Conservation (phyloP, 2,888 invertebrate species). For the Tetramorium bicarinatum region DNA sequence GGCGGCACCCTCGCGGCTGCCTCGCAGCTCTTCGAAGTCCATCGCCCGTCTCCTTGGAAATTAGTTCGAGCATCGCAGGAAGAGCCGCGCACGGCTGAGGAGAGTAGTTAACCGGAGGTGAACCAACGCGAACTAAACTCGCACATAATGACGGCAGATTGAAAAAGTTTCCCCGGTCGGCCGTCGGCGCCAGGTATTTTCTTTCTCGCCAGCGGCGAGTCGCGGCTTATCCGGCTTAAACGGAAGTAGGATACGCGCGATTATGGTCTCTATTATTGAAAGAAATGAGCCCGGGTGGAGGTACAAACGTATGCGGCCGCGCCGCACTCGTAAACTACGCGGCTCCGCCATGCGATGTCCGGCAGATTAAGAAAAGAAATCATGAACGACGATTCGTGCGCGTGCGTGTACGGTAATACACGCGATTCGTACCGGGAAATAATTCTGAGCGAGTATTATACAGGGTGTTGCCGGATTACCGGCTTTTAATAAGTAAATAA, state of each 20-base stretch:
- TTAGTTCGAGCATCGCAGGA: conserved; percentile 71
- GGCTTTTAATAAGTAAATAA: background rate
- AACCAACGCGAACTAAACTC: conserved; percentile 71
- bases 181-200: conserved; percentile 62
- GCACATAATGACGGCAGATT: conserved; percentile 83
- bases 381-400: conserved; percentile 4
- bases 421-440: conserved; percentile 6
- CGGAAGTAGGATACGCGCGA: conserved; percentile 71
- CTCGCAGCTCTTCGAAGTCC: conserved; percentile 35
- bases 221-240: conserved; percentile 71
- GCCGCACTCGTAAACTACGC: conserved; percentile 26
- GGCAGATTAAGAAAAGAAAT: conserved; percentile 34
- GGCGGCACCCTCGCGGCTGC: conserved; percentile 24
- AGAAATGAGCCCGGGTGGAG: conserved; percentile 31
- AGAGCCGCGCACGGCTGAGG: conserved; percentile 21
- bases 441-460: background rate
- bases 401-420: conserved; percentile 24
- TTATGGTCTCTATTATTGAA: conserved; percentile 68
- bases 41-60: conserved; percentile 73
- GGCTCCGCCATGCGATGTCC: conserved; percentile 15
- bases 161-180: conserved; percentile 80
- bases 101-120: conserved; percentile 67
- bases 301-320: background rate
- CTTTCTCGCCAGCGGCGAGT: conserved; percentile 65
- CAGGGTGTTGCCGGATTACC: conserved; percentile 2